phyloP scores from a whole-genome alignment of 1,140 invertebrate genomes.

The Zaprionus capensis region DNA sequence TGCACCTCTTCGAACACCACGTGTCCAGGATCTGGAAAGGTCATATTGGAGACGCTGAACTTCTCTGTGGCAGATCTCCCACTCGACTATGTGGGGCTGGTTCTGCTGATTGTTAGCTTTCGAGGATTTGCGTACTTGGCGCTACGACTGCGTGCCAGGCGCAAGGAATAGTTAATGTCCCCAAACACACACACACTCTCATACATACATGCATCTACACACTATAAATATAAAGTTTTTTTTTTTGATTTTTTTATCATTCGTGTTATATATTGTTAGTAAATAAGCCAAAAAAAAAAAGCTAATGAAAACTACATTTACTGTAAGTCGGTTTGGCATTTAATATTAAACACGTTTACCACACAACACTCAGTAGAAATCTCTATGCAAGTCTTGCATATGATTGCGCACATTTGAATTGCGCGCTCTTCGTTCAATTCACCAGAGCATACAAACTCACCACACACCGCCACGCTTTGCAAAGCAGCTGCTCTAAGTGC shows the following conservation, averaged over 20 bases:
- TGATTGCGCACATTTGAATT: slow-evolving; percentile 22
- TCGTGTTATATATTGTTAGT: slow-evolving; percentile 23
- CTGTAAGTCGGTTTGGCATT: slow-evolving; percentile 35
- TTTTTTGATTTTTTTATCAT: slow-evolving; percentile 52
- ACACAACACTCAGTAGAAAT: slow-evolving; percentile 3
- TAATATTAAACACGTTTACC: slow-evolving; percentile 37
- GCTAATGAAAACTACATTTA: slow-evolving; percentile 25
- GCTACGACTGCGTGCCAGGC: slow-evolving; percentile 87
- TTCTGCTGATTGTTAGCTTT: slow-evolving; percentile 90
- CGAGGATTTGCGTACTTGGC: slow-evolving; percentile 91
- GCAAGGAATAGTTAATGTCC: slow-evolving; percentile 71
- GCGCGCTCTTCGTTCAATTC: slow-evolving; percentile 10
- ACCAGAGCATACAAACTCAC: slow-evolving; percentile 24
- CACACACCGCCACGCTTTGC: slow-evolving; percentile 17
- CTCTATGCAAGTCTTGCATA: not conserved
- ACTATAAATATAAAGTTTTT: slow-evolving; percentile 26
- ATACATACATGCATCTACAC: slow-evolving; percentile 10
- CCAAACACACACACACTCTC: slow-evolving; percentile 1
- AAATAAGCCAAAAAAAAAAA: slow-evolving; percentile 45
- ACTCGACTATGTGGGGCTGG: slow-evolving; percentile 89
- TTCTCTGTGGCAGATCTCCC: slow-evolving; percentile 91
- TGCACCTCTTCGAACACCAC: slow-evolving; percentile 90
- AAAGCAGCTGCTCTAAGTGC: not conserved
- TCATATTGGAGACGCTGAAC: slow-evolving; percentile 91
- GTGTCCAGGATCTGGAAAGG: slow-evolving; percentile 90